These are phyloP conservation scores for Bubalus kerabau DNA, from an alignment of 2,113 vertebrate genomes.

Conservation along the genomic window DNA sequence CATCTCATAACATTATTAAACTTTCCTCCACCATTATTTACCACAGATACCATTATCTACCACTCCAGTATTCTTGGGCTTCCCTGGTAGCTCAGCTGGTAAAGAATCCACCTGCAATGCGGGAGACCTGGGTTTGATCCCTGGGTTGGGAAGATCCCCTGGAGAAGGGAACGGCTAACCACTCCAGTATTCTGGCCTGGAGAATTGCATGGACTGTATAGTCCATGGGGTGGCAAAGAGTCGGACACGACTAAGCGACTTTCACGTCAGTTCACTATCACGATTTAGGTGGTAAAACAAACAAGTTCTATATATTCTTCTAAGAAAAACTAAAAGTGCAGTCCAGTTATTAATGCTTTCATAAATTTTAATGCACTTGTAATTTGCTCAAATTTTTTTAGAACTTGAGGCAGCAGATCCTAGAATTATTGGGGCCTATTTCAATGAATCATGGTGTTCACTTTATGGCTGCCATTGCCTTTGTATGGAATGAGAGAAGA, in stretches of 20 bases:
- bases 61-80: neutral
- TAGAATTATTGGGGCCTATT: conserved; percentile 96
- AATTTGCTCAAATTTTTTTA: conserved; percentile 71
- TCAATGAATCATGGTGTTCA: conserved; percentile 99
- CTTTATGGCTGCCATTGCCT: conserved; percentile 98
- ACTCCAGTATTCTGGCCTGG: neutral
- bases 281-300: neutral
- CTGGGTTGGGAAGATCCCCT: neutral
- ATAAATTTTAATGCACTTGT: conserved; percentile 22
- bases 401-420: conserved; percentile 97
- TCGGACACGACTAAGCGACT: neutral
- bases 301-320: neutral
- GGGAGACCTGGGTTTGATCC: neutral
- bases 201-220: neutral
- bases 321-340: neutral
- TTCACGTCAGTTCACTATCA: neutral
- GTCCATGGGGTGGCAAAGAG: neutral
- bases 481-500: conserved; percentile 98
- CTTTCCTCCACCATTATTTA: neutral
- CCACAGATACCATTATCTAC: neutral
- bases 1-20: neutral
- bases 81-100: neutral
- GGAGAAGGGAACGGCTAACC: neutral
- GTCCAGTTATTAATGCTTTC: neutral
- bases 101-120: neutral